Percentiles rank a stretch among this genome's conserved stretches.
Evolutionary conservation across 2,797 vertebrate species (phyloP).

Genomic region (Enteromius viviparus): DNA sequence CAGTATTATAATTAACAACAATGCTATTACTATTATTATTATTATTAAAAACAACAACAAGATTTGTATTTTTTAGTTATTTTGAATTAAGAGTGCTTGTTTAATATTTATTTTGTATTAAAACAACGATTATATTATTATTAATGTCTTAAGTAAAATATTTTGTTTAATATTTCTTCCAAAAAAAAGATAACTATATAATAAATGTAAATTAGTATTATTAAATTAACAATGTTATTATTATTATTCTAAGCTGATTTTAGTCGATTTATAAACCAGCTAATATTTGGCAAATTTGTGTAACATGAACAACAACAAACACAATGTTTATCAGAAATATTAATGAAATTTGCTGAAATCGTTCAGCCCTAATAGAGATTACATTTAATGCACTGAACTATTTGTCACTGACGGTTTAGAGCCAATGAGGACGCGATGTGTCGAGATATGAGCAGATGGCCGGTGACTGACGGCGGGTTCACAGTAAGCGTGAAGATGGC

Average conservation of each 20-base stretch:
- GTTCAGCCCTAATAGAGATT: neutral
- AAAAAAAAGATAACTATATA: too few relatives aligned
- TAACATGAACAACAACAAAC: neutral
- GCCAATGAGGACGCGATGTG: neutral
- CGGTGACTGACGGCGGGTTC: conserved; percentile 1
- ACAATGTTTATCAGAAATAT: neutral
- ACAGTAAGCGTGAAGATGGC: conserved; percentile 1
- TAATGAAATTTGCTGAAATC: rapidly evolving
- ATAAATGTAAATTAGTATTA: neutral
- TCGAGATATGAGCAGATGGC: conserved; percentile 30
- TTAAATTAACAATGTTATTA: neutral
- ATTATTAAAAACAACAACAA: too few relatives aligned
- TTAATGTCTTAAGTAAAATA: neutral
- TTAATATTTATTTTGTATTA: too few relatives aligned
- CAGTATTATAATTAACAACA: too few relatives aligned
- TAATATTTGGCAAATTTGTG: neutral
- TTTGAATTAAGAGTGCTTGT: too few relatives aligned
- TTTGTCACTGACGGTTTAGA: neutral
- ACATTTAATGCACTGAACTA: neutral
- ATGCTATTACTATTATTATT: too few relatives aligned
- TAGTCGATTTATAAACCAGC: neutral
- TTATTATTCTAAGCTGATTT: neutral
- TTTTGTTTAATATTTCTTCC: neutral
- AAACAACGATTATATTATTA: neutral
- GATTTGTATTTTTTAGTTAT: too few relatives aligned